A percentile compares a stretch with the other conserved stretches of the same genome.
phyloP scores from a whole-genome alignment of 2,797 vertebrate species.

The Anguilla megastoma region DNA sequence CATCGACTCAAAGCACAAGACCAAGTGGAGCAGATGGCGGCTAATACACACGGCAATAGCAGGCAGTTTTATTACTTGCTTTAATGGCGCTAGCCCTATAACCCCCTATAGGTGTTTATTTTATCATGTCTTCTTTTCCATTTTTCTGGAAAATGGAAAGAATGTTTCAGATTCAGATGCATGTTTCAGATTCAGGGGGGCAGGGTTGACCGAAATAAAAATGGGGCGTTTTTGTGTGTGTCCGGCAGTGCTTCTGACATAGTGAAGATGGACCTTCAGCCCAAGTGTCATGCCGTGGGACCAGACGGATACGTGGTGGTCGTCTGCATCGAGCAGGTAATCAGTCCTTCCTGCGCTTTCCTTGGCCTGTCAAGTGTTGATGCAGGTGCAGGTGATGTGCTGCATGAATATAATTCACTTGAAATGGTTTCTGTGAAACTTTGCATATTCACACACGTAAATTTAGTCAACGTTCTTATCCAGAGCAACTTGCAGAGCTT shows the following conservation, averaged over 20 bases:
- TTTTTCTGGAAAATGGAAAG: not conserved
- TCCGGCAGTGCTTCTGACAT: conserved; percentile 80
- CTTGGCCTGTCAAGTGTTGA: not conserved
- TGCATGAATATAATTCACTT: not conserved
- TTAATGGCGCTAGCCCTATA: not conserved
- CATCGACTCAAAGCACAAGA: not conserved
- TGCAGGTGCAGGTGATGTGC: not conserved
- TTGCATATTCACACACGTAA: not conserved
- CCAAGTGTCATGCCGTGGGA: conserved; percentile 82
- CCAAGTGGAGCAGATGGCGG: not conserved
- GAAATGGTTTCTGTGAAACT: too few species aligned
- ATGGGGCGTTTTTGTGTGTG: not conserved
- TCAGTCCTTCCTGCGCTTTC: not conserved
- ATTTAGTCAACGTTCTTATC: not conserved
- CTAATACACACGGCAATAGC: not conserved
- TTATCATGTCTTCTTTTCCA: not conserved
- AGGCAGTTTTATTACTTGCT: not conserved
- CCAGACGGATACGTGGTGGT: conserved; percentile 80
- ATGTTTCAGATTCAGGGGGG: too few species aligned
- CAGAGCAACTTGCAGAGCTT: not conserved
- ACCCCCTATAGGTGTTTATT: not conserved
- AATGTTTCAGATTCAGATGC: too few species aligned
- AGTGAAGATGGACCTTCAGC: conserved; percentile 91
- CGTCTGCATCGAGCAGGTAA: conserved; percentile 89
- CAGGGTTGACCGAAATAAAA: not conserved